phyloP scores from a whole-genome alignment of 2,113 vertebrate genomes.

The Bubo blakistoni region DNA sequence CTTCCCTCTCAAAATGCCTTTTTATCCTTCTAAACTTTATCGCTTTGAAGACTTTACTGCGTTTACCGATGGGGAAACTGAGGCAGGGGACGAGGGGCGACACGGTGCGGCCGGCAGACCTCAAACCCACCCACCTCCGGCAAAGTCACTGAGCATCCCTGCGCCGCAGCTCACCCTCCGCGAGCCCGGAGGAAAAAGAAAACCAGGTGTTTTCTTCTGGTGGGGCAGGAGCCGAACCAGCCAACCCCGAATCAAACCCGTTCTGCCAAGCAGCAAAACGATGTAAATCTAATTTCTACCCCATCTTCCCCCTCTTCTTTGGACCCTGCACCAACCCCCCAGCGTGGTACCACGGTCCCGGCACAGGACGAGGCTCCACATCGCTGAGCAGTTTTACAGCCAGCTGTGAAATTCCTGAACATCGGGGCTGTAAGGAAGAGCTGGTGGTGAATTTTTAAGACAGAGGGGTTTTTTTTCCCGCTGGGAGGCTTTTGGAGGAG shows the following conservation, averaged over 20 bases:
- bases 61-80: neutral
- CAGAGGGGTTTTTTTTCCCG: neutral
- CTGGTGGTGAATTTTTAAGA: neutral
- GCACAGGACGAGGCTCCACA: no score
- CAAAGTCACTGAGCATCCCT: neutral
- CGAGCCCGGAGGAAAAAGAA: neutral
- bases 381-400: neutral
- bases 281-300: neutral
- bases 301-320: neutral
- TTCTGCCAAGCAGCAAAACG: neutral
- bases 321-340: neutral
- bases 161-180: rapidly evolving
- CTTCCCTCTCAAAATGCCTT: neutral
- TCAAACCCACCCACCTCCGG: rapidly evolving
- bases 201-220: neutral
- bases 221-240: neutral
- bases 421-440: no score
- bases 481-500: neutral
- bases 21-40: no score
- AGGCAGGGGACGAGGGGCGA: neutral
- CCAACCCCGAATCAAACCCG: neutral
- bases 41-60: rapidly evolving
- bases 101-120: rapidly evolving
- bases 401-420: neutral
- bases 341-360: rapidly evolving